Conservation (phyloP, 2,113 vertebrate genomes). For the human (Homo sapiens) region GRCh38 chr7:127714001-127714500, state of each 20-base stretch:
- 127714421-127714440: constrained; percentile 2
- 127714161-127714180: background rate
- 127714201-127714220: background rate
- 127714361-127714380: background rate
- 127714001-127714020: constrained; percentile 67
- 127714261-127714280: background rate
- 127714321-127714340: background rate
- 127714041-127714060: constrained; percentile 65
- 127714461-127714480: background rate
- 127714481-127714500: background rate
- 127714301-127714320: background rate
- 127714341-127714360: background rate
- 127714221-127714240: background rate
- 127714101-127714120: background rate
- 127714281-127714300: background rate
- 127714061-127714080: constrained; percentile 48
- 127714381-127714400: constrained; percentile 25
- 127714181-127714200: background rate
- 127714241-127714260: background rate
- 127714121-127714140: background rate
- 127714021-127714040: constrained; percentile 68
- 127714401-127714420: background rate
- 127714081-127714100: background rate
- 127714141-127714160: background rate
- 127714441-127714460: background rate